These are phyloP conservation scores for Choloepus didactylus DNA, from an alignment of 2,797 vertebrate species.

Conservation along the genomic window DNA sequence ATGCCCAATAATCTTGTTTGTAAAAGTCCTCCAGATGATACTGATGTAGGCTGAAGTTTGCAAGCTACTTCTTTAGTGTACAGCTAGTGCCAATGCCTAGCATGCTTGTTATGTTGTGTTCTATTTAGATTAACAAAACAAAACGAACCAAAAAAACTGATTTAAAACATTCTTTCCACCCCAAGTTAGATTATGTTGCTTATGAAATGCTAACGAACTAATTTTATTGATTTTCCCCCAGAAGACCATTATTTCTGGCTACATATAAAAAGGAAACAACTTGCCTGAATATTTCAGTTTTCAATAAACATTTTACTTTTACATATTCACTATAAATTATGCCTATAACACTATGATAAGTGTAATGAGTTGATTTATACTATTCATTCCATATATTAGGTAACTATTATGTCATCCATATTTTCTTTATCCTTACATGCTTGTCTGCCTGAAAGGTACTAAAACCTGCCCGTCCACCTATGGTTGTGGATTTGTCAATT, in stretches of 20 bases:
- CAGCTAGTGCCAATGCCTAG: not conserved
- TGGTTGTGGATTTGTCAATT: not conserved
- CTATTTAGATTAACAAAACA: not conserved
- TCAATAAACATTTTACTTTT: constrained; percentile 1
- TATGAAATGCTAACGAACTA: not conserved
- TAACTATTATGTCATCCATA: not conserved
- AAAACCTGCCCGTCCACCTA: not conserved
- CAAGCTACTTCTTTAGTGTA: not conserved
- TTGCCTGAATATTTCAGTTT: not conserved
- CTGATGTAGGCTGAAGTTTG: not conserved
- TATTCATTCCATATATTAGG: not conserved
- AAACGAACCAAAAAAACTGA: not conserved
- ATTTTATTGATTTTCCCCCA: not conserved
- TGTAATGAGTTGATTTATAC: not conserved
- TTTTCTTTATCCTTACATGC: not conserved
- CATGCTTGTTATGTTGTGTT: not conserved
- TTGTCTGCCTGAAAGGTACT: not conserved
- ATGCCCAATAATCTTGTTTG: not conserved
- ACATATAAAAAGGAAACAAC: not conserved
- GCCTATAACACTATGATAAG: not conserved
- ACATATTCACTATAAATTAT: not conserved
- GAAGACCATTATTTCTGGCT: not conserved
- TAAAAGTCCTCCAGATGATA: not conserved
- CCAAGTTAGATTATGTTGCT: not conserved
- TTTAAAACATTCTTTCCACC: not conserved